These are phyloP conservation scores for Sarcophaga peregrina DNA, from an alignment of 1,140 invertebrate species.

Conservation along the genomic window DNA sequence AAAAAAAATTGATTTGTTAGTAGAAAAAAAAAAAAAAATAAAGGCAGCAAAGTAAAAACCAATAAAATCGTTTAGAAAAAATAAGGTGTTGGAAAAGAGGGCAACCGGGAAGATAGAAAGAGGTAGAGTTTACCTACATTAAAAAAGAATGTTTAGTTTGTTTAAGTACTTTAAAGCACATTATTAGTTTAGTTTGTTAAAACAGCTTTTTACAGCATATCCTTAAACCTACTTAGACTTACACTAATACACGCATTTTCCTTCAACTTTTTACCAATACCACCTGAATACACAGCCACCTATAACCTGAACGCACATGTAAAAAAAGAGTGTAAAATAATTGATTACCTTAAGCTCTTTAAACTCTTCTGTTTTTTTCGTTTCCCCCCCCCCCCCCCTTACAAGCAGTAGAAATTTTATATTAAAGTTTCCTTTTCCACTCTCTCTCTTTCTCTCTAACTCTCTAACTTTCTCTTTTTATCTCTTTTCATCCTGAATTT, in stretches of 20 bases:
- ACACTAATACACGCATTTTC: background rate
- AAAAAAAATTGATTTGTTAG: slow-evolving; percentile 30
- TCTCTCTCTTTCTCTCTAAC: too few relatives aligned
- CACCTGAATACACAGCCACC: background rate
- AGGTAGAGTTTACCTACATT: background rate
- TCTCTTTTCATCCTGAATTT: background rate
- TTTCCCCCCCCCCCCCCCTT: background rate
- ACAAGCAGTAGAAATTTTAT: background rate
- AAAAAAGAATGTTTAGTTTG: background rate
- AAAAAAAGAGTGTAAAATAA: slow-evolving; percentile 38
- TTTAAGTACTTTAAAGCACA: background rate
- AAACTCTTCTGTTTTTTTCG: background rate
- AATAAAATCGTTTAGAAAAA: background rate
- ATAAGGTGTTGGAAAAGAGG: background rate
- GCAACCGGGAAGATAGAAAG: background rate
- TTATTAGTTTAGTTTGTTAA: slow-evolving; percentile 16
- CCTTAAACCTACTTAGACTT: slow-evolving; percentile 6
- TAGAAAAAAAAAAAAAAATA: background rate
- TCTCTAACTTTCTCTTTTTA: too few relatives aligned
- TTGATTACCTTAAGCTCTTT: slow-evolving; percentile 37
- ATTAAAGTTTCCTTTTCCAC: background rate
- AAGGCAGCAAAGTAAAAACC: slow-evolving; percentile 1
- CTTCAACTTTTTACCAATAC: background rate
- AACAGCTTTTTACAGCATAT: background rate
- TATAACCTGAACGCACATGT: background rate